Conservation (phyloP, 1,140 invertebrate species). For the Aphaenogaster rudis region DNA sequence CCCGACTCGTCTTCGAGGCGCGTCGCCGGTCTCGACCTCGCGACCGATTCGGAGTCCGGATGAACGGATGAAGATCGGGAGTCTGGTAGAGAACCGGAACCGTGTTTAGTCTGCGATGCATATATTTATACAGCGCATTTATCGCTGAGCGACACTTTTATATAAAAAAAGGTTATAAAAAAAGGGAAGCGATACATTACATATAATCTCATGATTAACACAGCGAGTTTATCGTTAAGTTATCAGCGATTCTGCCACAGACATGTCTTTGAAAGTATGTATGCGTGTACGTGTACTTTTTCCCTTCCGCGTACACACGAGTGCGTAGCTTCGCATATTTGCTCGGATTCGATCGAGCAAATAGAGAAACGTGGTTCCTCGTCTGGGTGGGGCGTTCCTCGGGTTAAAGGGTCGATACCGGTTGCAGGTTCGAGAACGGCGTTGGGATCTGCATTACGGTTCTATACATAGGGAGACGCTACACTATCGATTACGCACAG, state of each 20-base stretch:
- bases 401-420: slow-evolving; percentile 49
- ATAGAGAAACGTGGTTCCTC: slow-evolving; percentile 13
- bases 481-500: slow-evolving; percentile 44
- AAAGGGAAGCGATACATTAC: not conserved
- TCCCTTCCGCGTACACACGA: not conserved
- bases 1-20: not conserved
- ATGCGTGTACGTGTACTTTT: not conserved
- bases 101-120: not conserved
- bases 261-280: not conserved
- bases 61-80: not conserved
- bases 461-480: not conserved
- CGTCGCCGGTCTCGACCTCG: not conserved
- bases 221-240: not conserved
- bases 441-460: slow-evolving; percentile 33
- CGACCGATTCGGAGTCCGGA: not conserved
- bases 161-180: not conserved
- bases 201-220: not conserved
- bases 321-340: slow-evolving; percentile 23
- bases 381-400: not conserved
- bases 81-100: not conserved
- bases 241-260: not conserved
- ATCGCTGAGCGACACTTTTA: not conserved
- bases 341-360: slow-evolving; percentile 34
- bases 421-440: slow-evolving; percentile 10
- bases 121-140: not conserved